Conservation (phyloP, 2,113 vertebrate genomes). For the Emydocephalus ijimae region DNA sequence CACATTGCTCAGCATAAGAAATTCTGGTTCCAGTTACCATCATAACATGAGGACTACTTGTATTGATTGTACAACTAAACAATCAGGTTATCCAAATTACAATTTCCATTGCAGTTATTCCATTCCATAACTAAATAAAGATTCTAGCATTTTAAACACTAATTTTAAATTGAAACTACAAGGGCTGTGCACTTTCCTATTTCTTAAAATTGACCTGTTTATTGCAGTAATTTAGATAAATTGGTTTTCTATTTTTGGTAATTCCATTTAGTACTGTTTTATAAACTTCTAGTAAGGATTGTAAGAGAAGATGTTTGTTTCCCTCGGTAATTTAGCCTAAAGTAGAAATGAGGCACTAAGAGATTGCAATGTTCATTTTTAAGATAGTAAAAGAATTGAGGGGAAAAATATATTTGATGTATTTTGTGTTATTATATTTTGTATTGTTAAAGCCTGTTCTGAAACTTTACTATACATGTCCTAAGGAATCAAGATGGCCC, state of each 20-base stretch:
- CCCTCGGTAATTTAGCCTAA: background rate
- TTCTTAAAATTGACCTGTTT: constrained; percentile 13
- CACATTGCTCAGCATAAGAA: background rate
- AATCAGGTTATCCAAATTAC: background rate
- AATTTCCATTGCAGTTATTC: background rate
- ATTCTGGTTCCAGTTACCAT: background rate
- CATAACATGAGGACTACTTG: background rate
- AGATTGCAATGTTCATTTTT: background rate
- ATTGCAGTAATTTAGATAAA: constrained; percentile 13
- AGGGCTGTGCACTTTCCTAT: background rate
- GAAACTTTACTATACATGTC: background rate
- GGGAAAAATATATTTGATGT: background rate
- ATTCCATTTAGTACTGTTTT: background rate
- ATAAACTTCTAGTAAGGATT: background rate
- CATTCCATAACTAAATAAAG: background rate
- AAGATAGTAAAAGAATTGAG: background rate
- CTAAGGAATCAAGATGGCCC: background rate
- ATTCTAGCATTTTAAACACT: background rate
- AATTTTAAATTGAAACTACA: background rate
- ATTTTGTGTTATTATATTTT: background rate
- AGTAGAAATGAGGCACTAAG: background rate
- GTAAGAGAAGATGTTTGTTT: background rate
- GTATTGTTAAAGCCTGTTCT: background rate
- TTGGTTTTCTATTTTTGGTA: constrained; percentile 7
- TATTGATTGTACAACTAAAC: background rate